Conservation (phyloP, 2,888 invertebrate species). For the Clitarchus hookeri region DNA sequence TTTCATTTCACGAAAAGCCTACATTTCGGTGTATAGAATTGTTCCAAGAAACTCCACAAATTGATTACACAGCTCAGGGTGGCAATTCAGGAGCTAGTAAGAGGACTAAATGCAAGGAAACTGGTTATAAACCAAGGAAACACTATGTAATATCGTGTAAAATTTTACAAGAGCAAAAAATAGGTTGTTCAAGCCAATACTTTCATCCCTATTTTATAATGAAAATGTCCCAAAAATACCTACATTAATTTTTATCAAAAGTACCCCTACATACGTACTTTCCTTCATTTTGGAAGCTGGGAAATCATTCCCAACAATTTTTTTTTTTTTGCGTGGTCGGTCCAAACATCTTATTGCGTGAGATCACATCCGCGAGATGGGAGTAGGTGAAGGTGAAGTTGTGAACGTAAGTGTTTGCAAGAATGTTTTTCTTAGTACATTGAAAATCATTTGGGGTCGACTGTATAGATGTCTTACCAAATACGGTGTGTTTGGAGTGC, state of each 20-base stretch:
- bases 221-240: neutral
- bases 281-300: neutral
- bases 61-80: no score
- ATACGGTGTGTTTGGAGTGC: neutral
- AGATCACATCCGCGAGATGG: neutral
- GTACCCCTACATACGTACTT: neutral
- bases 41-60: no score
- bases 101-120: neutral
- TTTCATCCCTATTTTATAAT: neutral
- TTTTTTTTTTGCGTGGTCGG: neutral
- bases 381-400: neutral
- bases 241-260: neutral
- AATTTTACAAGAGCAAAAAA: neutral
- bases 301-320: neutral
- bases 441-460: neutral
- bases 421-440: neutral
- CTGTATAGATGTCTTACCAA: no score
- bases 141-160: neutral
- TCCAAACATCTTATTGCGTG: neutral
- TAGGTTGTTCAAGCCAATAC: neutral
- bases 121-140: neutral
- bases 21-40: no score
- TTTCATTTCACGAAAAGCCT: no score
- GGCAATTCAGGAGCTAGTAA: neutral
- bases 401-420: neutral